Evolutionary conservation across 2,113 vertebrate species (phyloP).

Genomic region (Cettia cetti): DNA sequence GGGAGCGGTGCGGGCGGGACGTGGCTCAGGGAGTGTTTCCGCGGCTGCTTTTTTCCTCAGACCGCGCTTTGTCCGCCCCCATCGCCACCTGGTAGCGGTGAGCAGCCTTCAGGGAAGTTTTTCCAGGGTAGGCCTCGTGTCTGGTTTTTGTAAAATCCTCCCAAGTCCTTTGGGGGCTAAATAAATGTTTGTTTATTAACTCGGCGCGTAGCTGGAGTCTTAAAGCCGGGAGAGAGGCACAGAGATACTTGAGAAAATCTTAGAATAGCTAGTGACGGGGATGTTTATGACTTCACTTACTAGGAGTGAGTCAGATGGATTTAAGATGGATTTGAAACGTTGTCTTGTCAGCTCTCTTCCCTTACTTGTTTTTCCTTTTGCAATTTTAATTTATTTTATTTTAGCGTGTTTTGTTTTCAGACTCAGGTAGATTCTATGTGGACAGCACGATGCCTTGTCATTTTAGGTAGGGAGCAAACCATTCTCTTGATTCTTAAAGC

Average conservation of each 20-base stretch:
- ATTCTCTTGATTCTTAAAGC: not conserved
- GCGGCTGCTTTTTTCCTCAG: not conserved
- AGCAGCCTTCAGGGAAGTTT: not conserved
- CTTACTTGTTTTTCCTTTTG: not conserved
- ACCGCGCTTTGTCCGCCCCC: not conserved
- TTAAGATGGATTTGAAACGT: not conserved
- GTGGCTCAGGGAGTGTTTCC: not conserved
- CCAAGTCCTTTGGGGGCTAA: not conserved
- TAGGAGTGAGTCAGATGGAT: not conserved
- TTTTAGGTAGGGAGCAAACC: not conserved
- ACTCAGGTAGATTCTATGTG: not conserved
- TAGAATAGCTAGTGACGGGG: not conserved
- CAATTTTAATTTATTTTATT: not conserved
- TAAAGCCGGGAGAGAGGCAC: not conserved
- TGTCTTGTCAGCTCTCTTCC: not conserved
- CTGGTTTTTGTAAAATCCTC: not conserved
- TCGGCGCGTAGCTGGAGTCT: not conserved
- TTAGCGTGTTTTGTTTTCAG: not conserved
- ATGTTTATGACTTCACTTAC: not conserved
- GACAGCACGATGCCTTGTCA: not conserved
- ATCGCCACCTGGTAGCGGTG: not conserved
- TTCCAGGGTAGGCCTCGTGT: not conserved
- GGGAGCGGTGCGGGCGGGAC: not conserved
- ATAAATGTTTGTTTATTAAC: not conserved
- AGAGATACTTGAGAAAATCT: not conserved